These are phyloP conservation scores for Peromyscus maniculatus DNA, from an alignment of 2,113 vertebrate species.

Conservation along the genomic window DNA sequence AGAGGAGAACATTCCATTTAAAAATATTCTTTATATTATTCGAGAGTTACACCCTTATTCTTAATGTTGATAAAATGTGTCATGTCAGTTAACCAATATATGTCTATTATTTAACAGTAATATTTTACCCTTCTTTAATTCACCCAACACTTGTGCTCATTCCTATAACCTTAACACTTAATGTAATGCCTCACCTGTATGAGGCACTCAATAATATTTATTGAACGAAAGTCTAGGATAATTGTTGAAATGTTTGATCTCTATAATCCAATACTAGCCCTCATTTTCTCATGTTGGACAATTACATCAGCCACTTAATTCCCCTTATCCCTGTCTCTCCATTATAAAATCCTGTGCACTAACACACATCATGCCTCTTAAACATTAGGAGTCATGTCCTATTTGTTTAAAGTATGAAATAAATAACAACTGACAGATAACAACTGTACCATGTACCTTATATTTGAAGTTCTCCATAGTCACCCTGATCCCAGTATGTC, in stretches of 20 bases:
- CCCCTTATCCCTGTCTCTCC: background rate
- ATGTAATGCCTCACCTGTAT: background rate
- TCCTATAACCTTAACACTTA: background rate
- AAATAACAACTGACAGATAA: background rate
- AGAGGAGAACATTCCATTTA: conserved; percentile 33
- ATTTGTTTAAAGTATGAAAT: background rate
- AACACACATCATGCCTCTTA: background rate
- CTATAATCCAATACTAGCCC: background rate
- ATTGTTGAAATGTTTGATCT: background rate
- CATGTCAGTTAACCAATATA: background rate
- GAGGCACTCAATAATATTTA: background rate
- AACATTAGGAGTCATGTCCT: background rate
- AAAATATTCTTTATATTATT: conserved; percentile 54
- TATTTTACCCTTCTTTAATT: background rate
- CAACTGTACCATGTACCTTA: background rate
- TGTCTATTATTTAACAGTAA: background rate
- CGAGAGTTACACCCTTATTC: background rate
- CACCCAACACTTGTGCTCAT: background rate
- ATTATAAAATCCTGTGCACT: background rate
- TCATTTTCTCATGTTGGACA: conserved; percentile 10
- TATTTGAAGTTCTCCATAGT: background rate
- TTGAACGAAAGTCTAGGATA: background rate
- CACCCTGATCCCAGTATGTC: background rate
- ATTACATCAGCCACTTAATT: background rate
- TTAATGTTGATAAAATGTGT: conserved; percentile 16